A percentile compares a stretch with the other conserved stretches of the same genome.
Evolutionary conservation across 2,113 vertebrate species (phyloP).

Genomic region (Pimephales promelas): DNA sequence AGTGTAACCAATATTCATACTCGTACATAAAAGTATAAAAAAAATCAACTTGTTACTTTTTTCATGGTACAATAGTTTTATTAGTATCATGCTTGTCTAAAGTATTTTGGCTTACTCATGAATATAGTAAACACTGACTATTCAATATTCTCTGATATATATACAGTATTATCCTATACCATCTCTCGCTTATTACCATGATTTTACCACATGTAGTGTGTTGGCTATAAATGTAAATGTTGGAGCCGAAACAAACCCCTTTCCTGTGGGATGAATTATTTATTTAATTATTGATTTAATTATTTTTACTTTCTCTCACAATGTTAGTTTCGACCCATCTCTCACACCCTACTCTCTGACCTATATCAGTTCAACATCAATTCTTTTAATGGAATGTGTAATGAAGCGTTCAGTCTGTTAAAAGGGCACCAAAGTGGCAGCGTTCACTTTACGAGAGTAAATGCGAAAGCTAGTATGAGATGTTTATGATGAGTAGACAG

Average conservation of each 20-base stretch:
- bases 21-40: background rate
- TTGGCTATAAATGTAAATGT: background rate
- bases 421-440: conserved; percentile 52
- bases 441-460: background rate
- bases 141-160: background rate
- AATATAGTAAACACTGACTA: background rate
- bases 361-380: conserved; percentile 50
- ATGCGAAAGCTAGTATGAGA: conserved; percentile 43
- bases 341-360: conserved; percentile 29
- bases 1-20: background rate
- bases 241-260: background rate
- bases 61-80: background rate
- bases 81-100: background rate
- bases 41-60: background rate
- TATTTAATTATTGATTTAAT: conserved; percentile 9
- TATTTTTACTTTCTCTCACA: conserved; percentile 28
- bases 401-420: conserved; percentile 53
- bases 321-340: conserved; percentile 11
- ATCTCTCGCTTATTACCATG: background rate
- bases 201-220: background rate
- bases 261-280: conserved; percentile 1
- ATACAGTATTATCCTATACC: background rate
- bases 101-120: background rate
- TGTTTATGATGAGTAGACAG: background rate
- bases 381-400: conserved; percentile 63